These are phyloP conservation scores for Goniozus legneri DNA, from an alignment of 1,140 invertebrate genomes.

Conservation along the genomic window DNA sequence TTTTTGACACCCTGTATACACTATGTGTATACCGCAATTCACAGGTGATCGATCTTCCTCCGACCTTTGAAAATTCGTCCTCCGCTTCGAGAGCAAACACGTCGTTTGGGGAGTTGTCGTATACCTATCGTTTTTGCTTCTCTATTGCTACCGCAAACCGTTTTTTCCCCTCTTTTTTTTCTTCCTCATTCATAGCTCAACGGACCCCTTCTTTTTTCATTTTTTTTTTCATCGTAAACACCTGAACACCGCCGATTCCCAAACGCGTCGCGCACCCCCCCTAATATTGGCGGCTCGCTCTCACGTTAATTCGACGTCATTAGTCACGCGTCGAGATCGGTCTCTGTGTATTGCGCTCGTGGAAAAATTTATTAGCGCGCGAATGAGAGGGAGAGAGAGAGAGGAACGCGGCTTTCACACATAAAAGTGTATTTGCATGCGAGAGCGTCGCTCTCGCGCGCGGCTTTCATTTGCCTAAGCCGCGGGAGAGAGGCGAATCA, in stretches of 20 bases:
- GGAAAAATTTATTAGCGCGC: constrained; percentile 42
- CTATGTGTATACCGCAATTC: too few species aligned
- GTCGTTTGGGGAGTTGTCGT: too few species aligned
- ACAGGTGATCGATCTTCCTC: not conserved
- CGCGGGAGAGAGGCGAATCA: constrained; percentile 26
- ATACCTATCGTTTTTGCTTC: too few species aligned
- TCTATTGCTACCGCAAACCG: too few species aligned
- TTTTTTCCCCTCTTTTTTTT: constrained; percentile 3
- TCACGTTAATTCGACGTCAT: constrained; percentile 33
- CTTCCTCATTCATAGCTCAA: too few species aligned
- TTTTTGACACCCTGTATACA: too few species aligned
- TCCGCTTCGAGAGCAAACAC: too few species aligned
- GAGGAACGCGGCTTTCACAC: constrained; percentile 17
- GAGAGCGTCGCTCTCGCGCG: constrained; percentile 17
- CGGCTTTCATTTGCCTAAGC: constrained; percentile 36
- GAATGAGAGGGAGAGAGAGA: constrained; percentile 1
- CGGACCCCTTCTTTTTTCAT: constrained; percentile 1
- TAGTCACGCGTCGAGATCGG: constrained; percentile 30
- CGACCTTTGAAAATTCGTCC: too few species aligned
- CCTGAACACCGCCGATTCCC: constrained; percentile 27
- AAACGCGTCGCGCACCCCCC: constrained; percentile 5
- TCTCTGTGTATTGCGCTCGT: constrained; percentile 20
- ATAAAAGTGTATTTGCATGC: constrained; percentile 39
- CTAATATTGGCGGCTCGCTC: constrained; percentile 15
- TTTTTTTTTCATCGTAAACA: constrained; percentile 13